phyloP scores from a whole-genome alignment of 2,888 invertebrate species.

The Encarsia formosa region DNA sequence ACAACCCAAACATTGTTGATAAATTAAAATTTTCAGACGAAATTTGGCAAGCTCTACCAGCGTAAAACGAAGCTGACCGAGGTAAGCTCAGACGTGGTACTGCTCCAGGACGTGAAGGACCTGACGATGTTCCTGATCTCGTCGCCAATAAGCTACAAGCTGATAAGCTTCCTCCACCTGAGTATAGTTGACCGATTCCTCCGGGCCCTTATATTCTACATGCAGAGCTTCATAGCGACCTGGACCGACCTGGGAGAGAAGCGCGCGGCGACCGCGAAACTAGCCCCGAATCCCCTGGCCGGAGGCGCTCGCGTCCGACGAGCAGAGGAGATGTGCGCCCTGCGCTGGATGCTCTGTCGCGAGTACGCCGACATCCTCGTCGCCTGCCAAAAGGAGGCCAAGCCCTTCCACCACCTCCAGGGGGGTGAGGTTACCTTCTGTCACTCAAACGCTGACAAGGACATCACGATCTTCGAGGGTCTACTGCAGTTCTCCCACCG shows the following conservation, averaged over 20 bases:
- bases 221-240: constrained; percentile 62
- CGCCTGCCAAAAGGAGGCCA: constrained; percentile 44
- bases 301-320: constrained; percentile 36
- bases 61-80: constrained; percentile 1
- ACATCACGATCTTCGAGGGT: constrained; percentile 60
- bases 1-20: no score
- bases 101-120: constrained; percentile 61
- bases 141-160: constrained; percentile 57
- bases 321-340: constrained; percentile 56
- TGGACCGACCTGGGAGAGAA: constrained; percentile 58
- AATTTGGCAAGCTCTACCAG: constrained; percentile 7
- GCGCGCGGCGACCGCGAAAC: constrained; percentile 53
- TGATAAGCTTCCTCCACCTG: constrained; percentile 60
- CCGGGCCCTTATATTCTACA: constrained; percentile 61
- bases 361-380: constrained; percentile 61
- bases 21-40: constrained; percentile 3
- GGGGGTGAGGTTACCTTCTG: constrained; percentile 48
- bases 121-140: constrained; percentile 56
- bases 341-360: constrained; percentile 59
- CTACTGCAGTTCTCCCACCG: constrained; percentile 58
- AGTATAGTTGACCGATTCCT: constrained; percentile 61
- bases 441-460: constrained; percentile 60
- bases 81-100: constrained; percentile 57
- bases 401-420: constrained; percentile 58
- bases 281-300: constrained; percentile 41